Percentiles rank a stretch among this genome's conserved stretches.
Evolutionary conservation across 2,888 invertebrate genomes (phyloP).

Genomic region (Alloscopus bannaensis): DNA sequence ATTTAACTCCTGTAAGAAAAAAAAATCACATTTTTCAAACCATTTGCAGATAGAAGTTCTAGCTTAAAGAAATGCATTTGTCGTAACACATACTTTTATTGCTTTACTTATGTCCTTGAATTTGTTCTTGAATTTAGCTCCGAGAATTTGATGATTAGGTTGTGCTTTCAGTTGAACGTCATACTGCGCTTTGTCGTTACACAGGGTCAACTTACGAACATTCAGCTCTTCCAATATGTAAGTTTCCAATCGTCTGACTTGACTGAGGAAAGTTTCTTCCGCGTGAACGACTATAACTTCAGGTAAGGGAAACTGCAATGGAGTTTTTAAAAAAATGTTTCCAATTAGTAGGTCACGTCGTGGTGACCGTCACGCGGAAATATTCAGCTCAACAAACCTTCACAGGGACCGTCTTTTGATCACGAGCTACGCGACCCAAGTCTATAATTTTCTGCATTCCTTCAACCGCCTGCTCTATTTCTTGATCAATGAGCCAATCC

Average conservation of each 20-base stretch:
- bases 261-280: conserved; percentile 84
- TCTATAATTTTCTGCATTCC: conserved; percentile 97
- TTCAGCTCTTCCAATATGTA: conserved; percentile 97
- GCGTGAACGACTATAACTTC: conserved; percentile 97
- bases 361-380: background rate
- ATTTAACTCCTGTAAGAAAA: conserved; percentile 78
- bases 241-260: conserved; percentile 85
- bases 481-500: conserved; percentile 83
- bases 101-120: conserved; percentile 90
- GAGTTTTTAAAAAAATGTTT: background rate
- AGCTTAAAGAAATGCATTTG: background rate
- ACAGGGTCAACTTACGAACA: conserved; percentile 87
- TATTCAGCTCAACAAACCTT: conserved; percentile 78
- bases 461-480: conserved; percentile 92
- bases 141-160: conserved; percentile 94
- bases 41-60: conserved; percentile 17
- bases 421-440: conserved; percentile 92
- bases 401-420: conserved; percentile 93
- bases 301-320: conserved; percentile 87
- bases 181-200: conserved; percentile 93
- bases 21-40: conserved; percentile 5
- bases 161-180: conserved; percentile 94
- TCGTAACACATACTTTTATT: conserved; percentile 79
- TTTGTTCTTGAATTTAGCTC: conserved; percentile 90
- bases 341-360: background rate